Evolutionary conservation across 2,888 invertebrate species (phyloP).

Genomic region (Sturmia bella): DNA sequence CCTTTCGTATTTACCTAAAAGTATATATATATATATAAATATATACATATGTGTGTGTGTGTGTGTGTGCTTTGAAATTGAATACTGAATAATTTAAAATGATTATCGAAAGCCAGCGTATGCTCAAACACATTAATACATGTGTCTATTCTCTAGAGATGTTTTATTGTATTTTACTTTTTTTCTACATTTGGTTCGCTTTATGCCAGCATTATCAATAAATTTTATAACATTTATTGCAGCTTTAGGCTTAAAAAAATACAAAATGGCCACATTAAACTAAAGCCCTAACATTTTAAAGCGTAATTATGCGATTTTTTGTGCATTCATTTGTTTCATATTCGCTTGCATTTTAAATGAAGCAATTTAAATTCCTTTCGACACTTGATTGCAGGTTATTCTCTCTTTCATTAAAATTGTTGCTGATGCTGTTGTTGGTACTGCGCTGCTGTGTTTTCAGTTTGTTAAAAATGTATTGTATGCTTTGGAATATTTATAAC

Average conservation of each 20-base stretch:
- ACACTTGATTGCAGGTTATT: slow-evolving; percentile 69
- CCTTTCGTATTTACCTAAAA: slow-evolving; percentile 8
- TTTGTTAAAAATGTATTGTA: background rate
- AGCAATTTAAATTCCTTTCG: slow-evolving; percentile 73
- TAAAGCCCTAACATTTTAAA: slow-evolving; percentile 65
- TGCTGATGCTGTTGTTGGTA: slow-evolving; percentile 15
- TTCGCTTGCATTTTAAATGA: slow-evolving; percentile 71
- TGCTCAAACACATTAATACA: slow-evolving; percentile 1
- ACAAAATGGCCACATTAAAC: slow-evolving; percentile 63
- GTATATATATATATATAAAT: background rate
- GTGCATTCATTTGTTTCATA: slow-evolving; percentile 46
- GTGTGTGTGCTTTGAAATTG: slow-evolving; percentile 50
- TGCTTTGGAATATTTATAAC: slow-evolving; percentile 63
- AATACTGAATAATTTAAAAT: slow-evolving; percentile 69
- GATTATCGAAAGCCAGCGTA: slow-evolving; percentile 56
- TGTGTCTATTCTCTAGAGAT: slow-evolving; percentile 56
- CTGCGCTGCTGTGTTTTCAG: slow-evolving; percentile 33
- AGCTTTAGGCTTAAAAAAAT: slow-evolving; percentile 62
- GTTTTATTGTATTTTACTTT: slow-evolving; percentile 23
- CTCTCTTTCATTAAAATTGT: slow-evolving; percentile 16
- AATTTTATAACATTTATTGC: slow-evolving; percentile 69
- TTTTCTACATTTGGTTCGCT: slow-evolving; percentile 29
- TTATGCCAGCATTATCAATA: slow-evolving; percentile 64
- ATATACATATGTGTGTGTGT: background rate
- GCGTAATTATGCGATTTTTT: slow-evolving; percentile 66